phyloP scores from a whole-genome alignment of 2,888 invertebrate genomes.

The Leptinotarsa juncta region DNA sequence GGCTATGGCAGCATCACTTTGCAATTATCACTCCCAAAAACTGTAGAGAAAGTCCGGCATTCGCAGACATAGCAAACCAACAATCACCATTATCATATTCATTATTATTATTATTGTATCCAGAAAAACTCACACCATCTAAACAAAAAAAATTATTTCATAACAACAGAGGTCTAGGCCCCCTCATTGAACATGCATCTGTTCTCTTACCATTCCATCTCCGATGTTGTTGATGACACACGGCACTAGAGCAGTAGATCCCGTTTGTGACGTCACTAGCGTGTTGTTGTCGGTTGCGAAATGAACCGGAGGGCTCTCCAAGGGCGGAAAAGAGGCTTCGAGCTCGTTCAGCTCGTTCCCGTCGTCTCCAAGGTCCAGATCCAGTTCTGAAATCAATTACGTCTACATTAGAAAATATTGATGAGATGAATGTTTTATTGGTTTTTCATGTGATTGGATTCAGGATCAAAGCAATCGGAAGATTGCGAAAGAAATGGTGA shows the following conservation, averaged over 20 bases:
- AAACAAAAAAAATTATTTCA: no score
- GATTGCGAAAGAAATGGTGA: background rate
- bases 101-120: no score
- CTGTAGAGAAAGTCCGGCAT: no score
- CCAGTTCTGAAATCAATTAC: constrained; percentile 41
- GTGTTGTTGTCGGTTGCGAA: constrained; percentile 88
- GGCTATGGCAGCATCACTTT: no score
- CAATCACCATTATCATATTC: no score
- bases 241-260: constrained; percentile 84
- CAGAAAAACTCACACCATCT: no score
- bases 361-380: constrained; percentile 55
- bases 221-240: constrained; percentile 88
- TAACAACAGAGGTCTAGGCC: background rate
- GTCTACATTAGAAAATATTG: constrained; percentile 1
- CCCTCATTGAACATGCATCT: background rate
- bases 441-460: background rate
- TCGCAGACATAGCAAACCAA: no score
- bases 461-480: background rate
- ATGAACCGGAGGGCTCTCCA: constrained; percentile 74
- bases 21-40: no score
- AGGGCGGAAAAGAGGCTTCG: constrained; percentile 63
- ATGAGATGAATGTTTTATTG: background rate
- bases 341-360: constrained; percentile 63
- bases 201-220: constrained; percentile 82
- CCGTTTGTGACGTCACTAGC: constrained; percentile 84